A percentile compares a stretch with the other conserved stretches of the same genome.
phyloP scores from a whole-genome alignment of 2,797 vertebrate species.

The Emydoidea blandingii region DNA sequence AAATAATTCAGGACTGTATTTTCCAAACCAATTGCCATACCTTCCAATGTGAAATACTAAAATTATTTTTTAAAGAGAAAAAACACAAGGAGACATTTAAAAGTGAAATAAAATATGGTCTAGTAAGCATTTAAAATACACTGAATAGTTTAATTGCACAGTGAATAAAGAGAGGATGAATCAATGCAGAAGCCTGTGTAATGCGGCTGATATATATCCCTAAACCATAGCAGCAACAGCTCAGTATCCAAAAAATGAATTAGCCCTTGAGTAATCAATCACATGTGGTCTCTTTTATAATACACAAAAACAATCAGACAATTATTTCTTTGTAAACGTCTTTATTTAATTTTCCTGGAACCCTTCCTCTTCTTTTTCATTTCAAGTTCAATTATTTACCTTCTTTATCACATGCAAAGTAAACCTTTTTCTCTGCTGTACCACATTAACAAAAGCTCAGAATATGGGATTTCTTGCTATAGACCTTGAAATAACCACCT shows the following conservation, averaged over 20 bases:
- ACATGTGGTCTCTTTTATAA: not conserved
- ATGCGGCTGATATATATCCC: not conserved
- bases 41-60: conserved; percentile 18
- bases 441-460: not conserved
- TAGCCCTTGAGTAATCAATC: conserved; percentile 1
- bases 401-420: not conserved
- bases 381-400: conserved; percentile 33
- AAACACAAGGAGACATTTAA: not conserved
- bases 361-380: conserved; percentile 10
- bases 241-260: conserved; percentile 25
- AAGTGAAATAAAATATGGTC: conserved; percentile 6
- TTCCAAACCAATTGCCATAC: conserved; percentile 42
- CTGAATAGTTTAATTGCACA: not conserved
- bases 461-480: not conserved
- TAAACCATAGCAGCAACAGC: not conserved
- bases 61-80: conserved; percentile 34
- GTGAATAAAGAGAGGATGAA: not conserved
- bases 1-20: conserved; percentile 53
- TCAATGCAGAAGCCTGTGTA: not conserved
- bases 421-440: not conserved
- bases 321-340: conserved; percentile 50
- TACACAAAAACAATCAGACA: not conserved
- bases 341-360: conserved; percentile 57
- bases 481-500: not conserved
- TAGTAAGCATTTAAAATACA: conserved; percentile 3